Base-by-base conservation (phyloP, 35 echinoderm and acorn worm genomes). In the Holothuria glaberrima region DNA sequence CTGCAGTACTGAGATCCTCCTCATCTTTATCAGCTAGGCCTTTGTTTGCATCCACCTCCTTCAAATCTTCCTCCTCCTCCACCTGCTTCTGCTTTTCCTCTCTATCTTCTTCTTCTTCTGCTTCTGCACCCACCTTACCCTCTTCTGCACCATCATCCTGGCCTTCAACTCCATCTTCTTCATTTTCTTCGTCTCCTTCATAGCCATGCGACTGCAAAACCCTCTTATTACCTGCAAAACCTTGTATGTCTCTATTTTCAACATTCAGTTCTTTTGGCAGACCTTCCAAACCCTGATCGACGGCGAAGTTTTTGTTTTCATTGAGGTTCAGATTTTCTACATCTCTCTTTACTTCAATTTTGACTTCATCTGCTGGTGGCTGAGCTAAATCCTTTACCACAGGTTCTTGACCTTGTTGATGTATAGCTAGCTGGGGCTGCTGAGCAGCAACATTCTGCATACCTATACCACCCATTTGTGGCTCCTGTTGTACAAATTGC, bases 221-320 rank as follows among this genome's bases (percentile, higher is more conserved):
- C 83, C 83, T 67, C 83, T 86, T 58, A 48, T 86, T 66, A 30
- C 19, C 83, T 69, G 27, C 59, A 41, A 86, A 17, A 64, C 32
- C 59, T 31, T 59, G 48, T 20, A 83, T 12, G 52, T 61, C 48
- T 28, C 79, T 59, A 9, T 83, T 83, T 33, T 83, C 79, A 14
- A 83, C 26, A 29, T 83, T 21, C 14, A 59, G 48, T 34, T 24
- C 58, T 14, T 59, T 26, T 28, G 79, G 79, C 0, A 83, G 79
- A 16, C 58, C 58, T 21, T 48, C 48, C 21, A 83, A 20, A 1
- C 72, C 72, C 30, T 76, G 72, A 76, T 76, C 72, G 34, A 76
- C 72, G 7, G 46, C 30, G 41, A 46, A 46, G 10, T 46, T 46
- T n/a, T n/a, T n/a, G 44, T 46, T 46, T 5, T 46, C 44, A 5